Conservation (phyloP, 1,140 invertebrate species). For the Venturia canescens region DNA sequence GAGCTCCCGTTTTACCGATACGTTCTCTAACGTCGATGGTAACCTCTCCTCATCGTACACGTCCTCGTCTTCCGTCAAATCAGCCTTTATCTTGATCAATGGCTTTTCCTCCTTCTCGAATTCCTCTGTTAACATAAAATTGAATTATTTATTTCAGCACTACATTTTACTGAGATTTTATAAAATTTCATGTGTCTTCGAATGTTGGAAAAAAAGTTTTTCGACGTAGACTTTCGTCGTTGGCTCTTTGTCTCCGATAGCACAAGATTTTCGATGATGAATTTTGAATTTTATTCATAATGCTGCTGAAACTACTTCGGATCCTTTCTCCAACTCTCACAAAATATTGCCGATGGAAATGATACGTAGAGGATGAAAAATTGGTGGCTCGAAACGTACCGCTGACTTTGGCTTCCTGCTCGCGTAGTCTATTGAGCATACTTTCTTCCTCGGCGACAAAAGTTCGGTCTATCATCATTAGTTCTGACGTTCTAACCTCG, state of each 20-base stretch:
- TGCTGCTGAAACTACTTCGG: too few species aligned
- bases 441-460: constrained; percentile 83
- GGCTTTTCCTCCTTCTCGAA: constrained; percentile 74
- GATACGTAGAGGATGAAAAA: too few species aligned
- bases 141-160: constrained; percentile 30
- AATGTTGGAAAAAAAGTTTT: too few species aligned
- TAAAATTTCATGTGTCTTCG: too few species aligned
- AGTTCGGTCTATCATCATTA: constrained; percentile 85
- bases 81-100: constrained; percentile 72
- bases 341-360: too few species aligned
- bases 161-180: background rate
- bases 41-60: constrained; percentile 29
- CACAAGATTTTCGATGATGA: too few species aligned
- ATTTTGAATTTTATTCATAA: too few species aligned
- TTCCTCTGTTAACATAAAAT: constrained; percentile 64
- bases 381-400: constrained; percentile 60
- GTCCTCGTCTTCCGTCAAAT: constrained; percentile 64
- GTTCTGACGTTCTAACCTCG: constrained; percentile 82
- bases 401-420: constrained; percentile 71
- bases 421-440: constrained; percentile 78
- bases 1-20: constrained; percentile 73
- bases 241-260: too few species aligned
- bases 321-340: too few species aligned
- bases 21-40: constrained; percentile 58
- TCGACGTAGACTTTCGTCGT: too few species aligned